A percentile compares a stretch with the other conserved stretches of the same genome.
Evolutionary conservation across 2,888 invertebrate species (phyloP).

Genomic region (Lacanobia oleracea): DNA sequence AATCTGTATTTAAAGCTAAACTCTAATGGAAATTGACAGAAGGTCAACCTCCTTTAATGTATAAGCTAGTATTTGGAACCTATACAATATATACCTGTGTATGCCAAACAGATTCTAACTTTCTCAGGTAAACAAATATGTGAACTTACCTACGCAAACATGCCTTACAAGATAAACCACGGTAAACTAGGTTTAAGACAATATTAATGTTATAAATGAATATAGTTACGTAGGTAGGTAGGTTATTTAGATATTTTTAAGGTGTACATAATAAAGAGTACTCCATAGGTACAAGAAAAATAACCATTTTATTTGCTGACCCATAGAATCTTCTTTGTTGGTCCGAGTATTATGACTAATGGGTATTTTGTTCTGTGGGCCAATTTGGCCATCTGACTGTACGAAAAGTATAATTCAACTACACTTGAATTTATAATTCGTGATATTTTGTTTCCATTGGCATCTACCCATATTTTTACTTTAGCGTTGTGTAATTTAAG

Average conservation of each 20-base stretch:
- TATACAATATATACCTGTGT: neutral
- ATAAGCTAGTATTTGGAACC: neutral
- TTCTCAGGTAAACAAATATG: neutral
- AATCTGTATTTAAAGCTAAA: neutral
- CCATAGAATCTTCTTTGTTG: neutral
- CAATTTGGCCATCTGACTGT: too few species aligned
- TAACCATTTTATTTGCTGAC: neutral
- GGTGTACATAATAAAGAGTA: too few species aligned
- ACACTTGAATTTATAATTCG: too few species aligned
- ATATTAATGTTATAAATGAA: neutral
- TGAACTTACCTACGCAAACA: neutral
- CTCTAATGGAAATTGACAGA: neutral
- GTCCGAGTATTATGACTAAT: too few species aligned
- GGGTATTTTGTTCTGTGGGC: too few species aligned
- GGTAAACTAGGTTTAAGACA: neutral
- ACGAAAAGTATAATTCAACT: too few species aligned
- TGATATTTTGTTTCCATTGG: too few species aligned
- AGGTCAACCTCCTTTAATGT: neutral
- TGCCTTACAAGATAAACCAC: neutral
- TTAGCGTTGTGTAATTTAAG: too few species aligned
- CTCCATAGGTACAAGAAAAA: neutral
- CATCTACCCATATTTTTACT: too few species aligned
- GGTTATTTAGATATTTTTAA: too few species aligned
- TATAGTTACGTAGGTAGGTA: too few species aligned
- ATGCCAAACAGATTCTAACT: slow-evolving; percentile 9